Evolutionary conservation across 2,797 vertebrate species (phyloP).

Genomic region (Salarias fasciatus): DNA sequence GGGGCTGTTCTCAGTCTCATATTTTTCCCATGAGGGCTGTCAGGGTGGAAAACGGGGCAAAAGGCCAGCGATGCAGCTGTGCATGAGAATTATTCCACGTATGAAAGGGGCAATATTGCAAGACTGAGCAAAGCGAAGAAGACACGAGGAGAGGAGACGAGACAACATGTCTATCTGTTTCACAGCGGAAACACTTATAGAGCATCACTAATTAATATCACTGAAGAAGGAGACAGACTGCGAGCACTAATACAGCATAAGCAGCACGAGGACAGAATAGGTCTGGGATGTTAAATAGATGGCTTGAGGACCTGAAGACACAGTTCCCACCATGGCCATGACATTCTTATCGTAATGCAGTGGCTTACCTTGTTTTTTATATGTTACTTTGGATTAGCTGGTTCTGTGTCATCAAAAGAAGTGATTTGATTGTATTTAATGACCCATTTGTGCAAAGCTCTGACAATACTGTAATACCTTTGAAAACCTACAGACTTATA

Average conservation of each 20-base stretch:
- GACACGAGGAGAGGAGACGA: constrained; percentile 38
- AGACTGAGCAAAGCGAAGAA: constrained; percentile 28
- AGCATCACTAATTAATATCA: constrained; percentile 18
- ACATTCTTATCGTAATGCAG: neutral
- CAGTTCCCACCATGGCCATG: constrained; percentile 68
- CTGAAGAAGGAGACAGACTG: constrained; percentile 17
- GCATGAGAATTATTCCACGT: constrained; percentile 28
- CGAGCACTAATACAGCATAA: constrained; percentile 33
- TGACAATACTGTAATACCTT: neutral
- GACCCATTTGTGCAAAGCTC: neutral
- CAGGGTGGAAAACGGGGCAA: constrained; percentile 21
- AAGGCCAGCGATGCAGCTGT: constrained; percentile 31
- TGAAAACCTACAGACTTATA: neutral
- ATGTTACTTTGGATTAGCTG: neutral
- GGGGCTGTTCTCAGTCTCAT: constrained; percentile 22
- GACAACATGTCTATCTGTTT: constrained; percentile 34
- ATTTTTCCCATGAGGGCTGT: constrained; percentile 20
- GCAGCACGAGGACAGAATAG: constrained; percentile 27
- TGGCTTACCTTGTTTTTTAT: too few species aligned
- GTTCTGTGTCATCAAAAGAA: neutral
- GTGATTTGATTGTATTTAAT: neutral
- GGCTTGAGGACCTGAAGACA: constrained; percentile 38
- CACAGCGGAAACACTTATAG: constrained; percentile 35
- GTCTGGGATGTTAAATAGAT: constrained; percentile 26
- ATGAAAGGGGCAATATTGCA: constrained; percentile 14